Evolutionary conservation across 2,888 invertebrate species (phyloP).

Genomic region (Leptopilina drosophilae): DNA sequence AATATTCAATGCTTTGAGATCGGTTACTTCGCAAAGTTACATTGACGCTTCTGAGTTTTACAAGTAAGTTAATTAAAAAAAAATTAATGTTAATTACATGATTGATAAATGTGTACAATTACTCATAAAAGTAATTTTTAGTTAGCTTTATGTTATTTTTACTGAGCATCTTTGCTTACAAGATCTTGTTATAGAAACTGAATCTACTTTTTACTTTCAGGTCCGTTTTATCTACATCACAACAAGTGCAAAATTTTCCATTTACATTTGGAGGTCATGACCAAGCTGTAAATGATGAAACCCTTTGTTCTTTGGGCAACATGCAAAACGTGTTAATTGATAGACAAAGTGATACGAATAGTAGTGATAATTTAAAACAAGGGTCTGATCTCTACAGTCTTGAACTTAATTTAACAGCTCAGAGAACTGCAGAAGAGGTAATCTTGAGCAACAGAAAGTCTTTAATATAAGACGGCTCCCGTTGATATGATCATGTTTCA

Average conservation of each 20-base stretch:
- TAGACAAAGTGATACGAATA: conserved; percentile 58
- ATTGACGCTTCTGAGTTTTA: conserved; percentile 75
- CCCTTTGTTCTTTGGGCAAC: conserved; percentile 49
- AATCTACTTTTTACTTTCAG: conserved; percentile 56
- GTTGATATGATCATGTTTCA: too few relatives aligned
- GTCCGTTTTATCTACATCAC: conserved; percentile 69
- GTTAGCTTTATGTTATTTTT: too few relatives aligned
- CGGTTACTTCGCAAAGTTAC: conserved; percentile 73
- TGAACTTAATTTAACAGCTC: conserved; percentile 73
- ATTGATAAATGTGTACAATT: too few relatives aligned
- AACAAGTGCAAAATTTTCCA: conserved; percentile 68
- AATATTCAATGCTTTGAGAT: conserved; percentile 72
- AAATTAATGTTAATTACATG: too few relatives aligned
- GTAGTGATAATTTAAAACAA: conserved; percentile 57
- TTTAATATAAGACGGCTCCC: too few relatives aligned
- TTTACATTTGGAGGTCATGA: conserved; percentile 60
- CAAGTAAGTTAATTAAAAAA: conserved; percentile 64
- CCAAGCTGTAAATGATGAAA: conserved; percentile 54
- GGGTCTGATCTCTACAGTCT: conserved; percentile 74
- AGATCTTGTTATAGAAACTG: too few relatives aligned
- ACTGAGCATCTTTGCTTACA: too few relatives aligned
- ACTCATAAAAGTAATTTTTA: too few relatives aligned
- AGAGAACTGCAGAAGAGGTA: conserved; percentile 74
- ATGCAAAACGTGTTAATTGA: conserved; percentile 57
- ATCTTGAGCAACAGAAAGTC: too few relatives aligned